A percentile compares a stretch with the other conserved stretches of the same genome.
Evolutionary conservation across 1,140 invertebrate species (phyloP).

Genomic region (Cotesia vestalis): DNA sequence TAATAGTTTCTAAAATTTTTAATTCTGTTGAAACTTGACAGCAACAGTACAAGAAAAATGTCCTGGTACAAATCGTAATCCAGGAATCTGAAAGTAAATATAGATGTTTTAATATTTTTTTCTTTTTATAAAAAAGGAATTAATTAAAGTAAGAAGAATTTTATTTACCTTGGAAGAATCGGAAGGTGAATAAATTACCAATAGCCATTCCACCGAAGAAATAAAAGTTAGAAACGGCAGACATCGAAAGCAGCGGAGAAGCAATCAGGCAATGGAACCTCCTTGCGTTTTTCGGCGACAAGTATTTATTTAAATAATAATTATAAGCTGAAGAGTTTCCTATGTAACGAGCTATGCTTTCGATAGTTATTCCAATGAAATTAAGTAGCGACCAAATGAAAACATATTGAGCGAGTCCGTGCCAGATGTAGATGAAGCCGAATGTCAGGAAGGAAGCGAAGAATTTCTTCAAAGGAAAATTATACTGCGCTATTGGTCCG

Average conservation of each 20-base stretch:
- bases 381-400: slow-evolving; percentile 87
- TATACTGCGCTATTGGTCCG: slow-evolving; percentile 71
- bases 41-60: slow-evolving; percentile 65
- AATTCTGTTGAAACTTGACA: slow-evolving; percentile 66
- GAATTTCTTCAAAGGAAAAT: slow-evolving; percentile 69
- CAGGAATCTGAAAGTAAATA: slow-evolving; percentile 58
- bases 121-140: slow-evolving; percentile 7
- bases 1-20: slow-evolving; percentile 48
- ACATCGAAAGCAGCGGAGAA: slow-evolving; percentile 78
- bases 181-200: slow-evolving; percentile 72
- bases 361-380: slow-evolving; percentile 79
- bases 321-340: slow-evolving; percentile 58
- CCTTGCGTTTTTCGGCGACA: slow-evolving; percentile 60
- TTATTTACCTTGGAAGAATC: slow-evolving; percentile 62
- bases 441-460: slow-evolving; percentile 83
- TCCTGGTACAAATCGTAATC: slow-evolving; percentile 46
- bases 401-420: slow-evolving; percentile 80
- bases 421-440: slow-evolving; percentile 89
- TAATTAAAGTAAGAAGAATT: not conserved
- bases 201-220: slow-evolving; percentile 81
- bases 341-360: slow-evolving; percentile 69
- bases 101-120: slow-evolving; percentile 9
- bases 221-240: slow-evolving; percentile 85
- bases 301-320: slow-evolving; percentile 56
- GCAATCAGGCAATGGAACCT: slow-evolving; percentile 74